Percentiles rank a stretch among this genome's conserved stretches.
These are phyloP conservation scores for Pachyramphus minor DNA, from an alignment of 2,113 vertebrate species.

Conservation along the genomic window DNA sequence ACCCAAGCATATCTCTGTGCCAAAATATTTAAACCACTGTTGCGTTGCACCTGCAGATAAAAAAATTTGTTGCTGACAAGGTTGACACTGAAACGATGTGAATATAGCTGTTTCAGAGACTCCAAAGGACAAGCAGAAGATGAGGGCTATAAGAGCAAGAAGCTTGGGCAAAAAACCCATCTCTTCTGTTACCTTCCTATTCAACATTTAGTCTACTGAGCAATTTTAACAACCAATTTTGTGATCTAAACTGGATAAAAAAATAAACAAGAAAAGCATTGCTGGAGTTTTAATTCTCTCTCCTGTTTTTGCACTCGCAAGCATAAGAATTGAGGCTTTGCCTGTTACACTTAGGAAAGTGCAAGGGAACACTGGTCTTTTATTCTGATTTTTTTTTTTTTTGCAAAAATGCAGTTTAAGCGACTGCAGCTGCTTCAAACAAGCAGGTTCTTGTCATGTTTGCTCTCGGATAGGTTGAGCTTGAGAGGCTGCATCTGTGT, in stretches of 20 bases:
- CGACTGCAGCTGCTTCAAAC: not conserved
- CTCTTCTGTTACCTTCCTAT: not conserved
- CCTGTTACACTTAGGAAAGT: not conserved
- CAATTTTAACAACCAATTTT: not conserved
- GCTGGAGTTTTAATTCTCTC: not conserved
- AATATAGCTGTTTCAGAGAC: not conserved
- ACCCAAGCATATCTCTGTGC: not conserved
- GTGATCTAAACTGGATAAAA: not conserved
- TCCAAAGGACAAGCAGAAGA: not conserved
- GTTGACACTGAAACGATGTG: not conserved
- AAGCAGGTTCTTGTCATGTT: slow-evolving; percentile 34
- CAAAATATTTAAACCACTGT: not conserved
- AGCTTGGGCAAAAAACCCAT: not conserved
- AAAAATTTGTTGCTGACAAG: not conserved
- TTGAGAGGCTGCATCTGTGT: not conserved
- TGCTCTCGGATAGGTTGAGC: not conserved
- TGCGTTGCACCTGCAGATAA: not conserved
- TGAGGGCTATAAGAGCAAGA: not conserved
- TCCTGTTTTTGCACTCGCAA: not conserved
- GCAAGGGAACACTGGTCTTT: not conserved
- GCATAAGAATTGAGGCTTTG: not conserved
- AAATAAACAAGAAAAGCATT: not conserved
- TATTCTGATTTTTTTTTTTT: not conserved
- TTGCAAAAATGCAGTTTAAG: not conserved
- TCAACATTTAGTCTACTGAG: not conserved